Percentiles rank a stretch among this genome's conserved stretches.
phyloP scores from a whole-genome alignment of 2,797 vertebrate genomes.

The Pterois miles region DNA sequence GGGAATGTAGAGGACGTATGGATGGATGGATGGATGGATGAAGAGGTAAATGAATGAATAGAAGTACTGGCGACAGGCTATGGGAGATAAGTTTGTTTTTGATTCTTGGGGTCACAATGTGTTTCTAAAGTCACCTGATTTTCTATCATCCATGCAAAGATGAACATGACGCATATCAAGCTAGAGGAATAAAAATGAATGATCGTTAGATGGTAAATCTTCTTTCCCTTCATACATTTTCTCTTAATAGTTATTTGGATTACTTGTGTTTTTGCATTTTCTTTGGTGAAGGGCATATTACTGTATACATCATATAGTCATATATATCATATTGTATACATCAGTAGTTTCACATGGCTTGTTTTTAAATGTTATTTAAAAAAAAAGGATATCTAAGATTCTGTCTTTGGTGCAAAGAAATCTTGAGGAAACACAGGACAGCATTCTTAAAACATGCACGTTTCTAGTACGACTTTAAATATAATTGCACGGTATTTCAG shows the following conservation, averaged over 20 bases:
- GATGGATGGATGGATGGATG: conserved; percentile 22
- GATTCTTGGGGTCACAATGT: background rate
- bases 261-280: background rate
- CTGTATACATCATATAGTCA: background rate
- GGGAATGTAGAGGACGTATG: conserved; percentile 10
- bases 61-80: conserved; percentile 1
- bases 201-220: background rate
- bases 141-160: background rate
- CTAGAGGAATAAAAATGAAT: background rate
- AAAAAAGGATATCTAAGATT: background rate
- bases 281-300: background rate
- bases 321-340: no score
- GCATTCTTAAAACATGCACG: background rate
- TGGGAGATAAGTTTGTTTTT: background rate
- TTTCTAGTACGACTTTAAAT: background rate
- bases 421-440: background rate
- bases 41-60: conserved; percentile 41
- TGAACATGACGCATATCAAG: background rate
- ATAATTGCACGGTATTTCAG: background rate
- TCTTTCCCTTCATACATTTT: background rate
- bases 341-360: background rate
- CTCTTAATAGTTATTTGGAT: background rate
- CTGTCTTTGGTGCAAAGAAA: background rate
- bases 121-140: background rate
- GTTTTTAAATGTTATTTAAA: background rate